These are phyloP conservation scores for Ancistrus triradiatus DNA, from an alignment of 2,113 vertebrate genomes.

Conservation along the genomic window DNA sequence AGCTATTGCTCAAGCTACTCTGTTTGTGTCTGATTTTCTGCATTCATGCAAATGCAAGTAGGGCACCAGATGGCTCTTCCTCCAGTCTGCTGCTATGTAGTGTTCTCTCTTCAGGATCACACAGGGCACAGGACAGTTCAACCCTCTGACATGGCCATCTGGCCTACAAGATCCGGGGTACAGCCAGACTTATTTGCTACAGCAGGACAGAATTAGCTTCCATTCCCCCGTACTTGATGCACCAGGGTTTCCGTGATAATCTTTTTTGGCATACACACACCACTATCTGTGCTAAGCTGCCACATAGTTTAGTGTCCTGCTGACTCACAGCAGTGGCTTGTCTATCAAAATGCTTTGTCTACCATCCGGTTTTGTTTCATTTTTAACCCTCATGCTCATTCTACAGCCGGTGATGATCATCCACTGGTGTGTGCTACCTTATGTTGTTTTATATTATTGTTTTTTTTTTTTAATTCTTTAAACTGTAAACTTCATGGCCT, in stretches of 20 bases:
- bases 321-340: conserved; percentile 42
- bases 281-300: conserved; percentile 33
- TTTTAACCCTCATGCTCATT: conserved; percentile 4
- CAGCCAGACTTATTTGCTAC: conserved; percentile 49
- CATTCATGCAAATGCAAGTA: conserved; percentile 36
- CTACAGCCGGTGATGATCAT: conserved; percentile 34
- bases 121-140: conserved; percentile 56
- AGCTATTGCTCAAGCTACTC: too few relatives aligned
- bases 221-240: background rate
- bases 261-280: conserved; percentile 37
- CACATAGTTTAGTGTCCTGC: conserved; percentile 45
- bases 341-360: conserved; percentile 28
- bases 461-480: conserved; percentile 52
- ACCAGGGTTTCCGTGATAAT: conserved; percentile 24
- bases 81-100: conserved; percentile 41
- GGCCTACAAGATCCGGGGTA: conserved; percentile 59
- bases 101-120: conserved; percentile 50
- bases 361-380: conserved; percentile 28
- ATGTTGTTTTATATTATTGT: too few relatives aligned
- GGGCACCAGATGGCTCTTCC: conserved; percentile 49
- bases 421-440: conserved; percentile 21
- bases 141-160: conserved; percentile 60
- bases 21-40: conserved; percentile 26
- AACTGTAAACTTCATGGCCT: conserved; percentile 66
- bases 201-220: conserved; percentile 43